Evolutionary conservation across 2,113 vertebrate genomes (phyloP).

Genomic region (Nansenia antarctica): DNA sequence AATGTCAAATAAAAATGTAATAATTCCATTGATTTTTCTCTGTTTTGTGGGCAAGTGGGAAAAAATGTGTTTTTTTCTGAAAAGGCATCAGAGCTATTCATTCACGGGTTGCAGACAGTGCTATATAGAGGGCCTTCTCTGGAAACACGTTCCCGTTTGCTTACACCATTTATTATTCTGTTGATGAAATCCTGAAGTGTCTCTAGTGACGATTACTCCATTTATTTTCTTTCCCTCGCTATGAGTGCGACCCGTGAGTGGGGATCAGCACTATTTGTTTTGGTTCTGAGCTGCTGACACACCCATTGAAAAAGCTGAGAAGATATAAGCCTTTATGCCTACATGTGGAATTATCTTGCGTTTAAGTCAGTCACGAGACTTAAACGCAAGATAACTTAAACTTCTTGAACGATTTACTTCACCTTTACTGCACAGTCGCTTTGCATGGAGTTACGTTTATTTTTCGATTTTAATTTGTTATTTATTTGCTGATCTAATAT

Average conservation of each 20-base stretch:
- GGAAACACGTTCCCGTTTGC: background rate
- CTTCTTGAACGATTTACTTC: background rate
- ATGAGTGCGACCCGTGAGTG: background rate
- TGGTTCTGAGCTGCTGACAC: slow-evolving; percentile 44
- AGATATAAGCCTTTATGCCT: background rate
- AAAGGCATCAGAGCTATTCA: too few species aligned
- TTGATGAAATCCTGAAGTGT: background rate
- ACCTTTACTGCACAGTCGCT: background rate
- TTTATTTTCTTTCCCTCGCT: background rate
- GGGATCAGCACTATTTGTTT: slow-evolving; percentile 40
- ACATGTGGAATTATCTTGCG: background rate
- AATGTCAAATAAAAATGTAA: background rate
- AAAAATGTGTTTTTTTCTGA: background rate
- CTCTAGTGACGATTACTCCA: background rate
- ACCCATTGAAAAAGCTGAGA: slow-evolving; percentile 24
- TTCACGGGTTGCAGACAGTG: background rate
- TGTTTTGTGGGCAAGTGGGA: too few species aligned
- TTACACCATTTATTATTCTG: background rate
- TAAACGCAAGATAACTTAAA: background rate
- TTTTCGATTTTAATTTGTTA: too few species aligned
- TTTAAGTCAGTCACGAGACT: background rate
- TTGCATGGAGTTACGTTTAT: background rate
- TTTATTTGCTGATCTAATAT: background rate
- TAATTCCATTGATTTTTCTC: background rate
- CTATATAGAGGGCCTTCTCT: too few species aligned